phyloP scores from a whole-genome alignment of 2,888 invertebrate species.

The Chalcosyrphus nemorum region DNA sequence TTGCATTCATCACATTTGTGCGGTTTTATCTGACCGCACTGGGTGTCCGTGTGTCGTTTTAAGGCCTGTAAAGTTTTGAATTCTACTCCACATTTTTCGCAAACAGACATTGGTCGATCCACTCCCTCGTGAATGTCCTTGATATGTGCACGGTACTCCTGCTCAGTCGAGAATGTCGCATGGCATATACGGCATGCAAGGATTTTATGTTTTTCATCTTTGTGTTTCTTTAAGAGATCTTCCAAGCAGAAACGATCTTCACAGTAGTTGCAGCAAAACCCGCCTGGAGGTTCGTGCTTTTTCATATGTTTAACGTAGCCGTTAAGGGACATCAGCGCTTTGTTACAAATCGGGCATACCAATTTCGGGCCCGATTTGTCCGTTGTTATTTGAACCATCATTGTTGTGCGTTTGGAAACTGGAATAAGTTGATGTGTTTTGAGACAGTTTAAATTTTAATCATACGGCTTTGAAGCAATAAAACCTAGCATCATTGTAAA shows the following conservation, averaged over 20 bases:
- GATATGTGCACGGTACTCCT: slow-evolving; percentile 80
- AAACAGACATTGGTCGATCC: slow-evolving; percentile 80
- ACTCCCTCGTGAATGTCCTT: slow-evolving; percentile 80
- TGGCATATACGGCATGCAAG: slow-evolving; percentile 80
- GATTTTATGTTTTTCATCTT: slow-evolving; percentile 76
- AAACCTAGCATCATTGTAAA: too few relatives aligned
- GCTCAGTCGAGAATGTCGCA: slow-evolving; percentile 77
- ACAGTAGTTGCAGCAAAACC: slow-evolving; percentile 81
- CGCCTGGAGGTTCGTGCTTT: slow-evolving; percentile 81
- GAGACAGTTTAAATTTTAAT: too few relatives aligned
- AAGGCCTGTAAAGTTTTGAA: slow-evolving; percentile 81
- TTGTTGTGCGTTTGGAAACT: slow-evolving; percentile 37
- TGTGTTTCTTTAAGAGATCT: slow-evolving; percentile 78
- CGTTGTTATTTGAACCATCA: slow-evolving; percentile 80
- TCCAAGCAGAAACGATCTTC: slow-evolving; percentile 78
- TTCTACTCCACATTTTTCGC: slow-evolving; percentile 82
- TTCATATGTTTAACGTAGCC: slow-evolving; percentile 81
- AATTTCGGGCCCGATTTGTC: slow-evolving; percentile 79
- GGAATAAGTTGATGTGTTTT: too few relatives aligned
- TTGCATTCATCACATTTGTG: slow-evolving; percentile 80
- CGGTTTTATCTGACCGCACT: slow-evolving; percentile 82
- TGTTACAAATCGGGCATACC: slow-evolving; percentile 79
- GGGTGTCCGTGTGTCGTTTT: slow-evolving; percentile 79
- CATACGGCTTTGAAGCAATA: too few relatives aligned
- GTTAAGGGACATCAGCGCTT: slow-evolving; percentile 77